Evolutionary conservation across 2,113 vertebrate species (phyloP).

Genomic region (Gorilla gorilla): DNA sequence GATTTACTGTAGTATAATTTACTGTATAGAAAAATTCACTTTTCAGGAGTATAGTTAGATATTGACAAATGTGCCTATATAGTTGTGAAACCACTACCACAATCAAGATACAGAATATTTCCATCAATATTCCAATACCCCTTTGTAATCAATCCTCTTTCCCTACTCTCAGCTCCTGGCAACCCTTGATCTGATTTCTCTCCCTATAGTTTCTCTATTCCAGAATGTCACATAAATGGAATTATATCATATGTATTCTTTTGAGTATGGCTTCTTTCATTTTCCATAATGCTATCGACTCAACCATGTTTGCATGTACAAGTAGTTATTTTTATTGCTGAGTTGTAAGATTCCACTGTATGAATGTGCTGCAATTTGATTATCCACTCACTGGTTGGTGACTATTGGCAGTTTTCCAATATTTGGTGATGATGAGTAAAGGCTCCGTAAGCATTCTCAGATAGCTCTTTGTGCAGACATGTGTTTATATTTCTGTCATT

Average conservation of each 20-base stretch:
- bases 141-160: not conserved
- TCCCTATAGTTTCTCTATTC: not conserved
- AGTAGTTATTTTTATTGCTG: not conserved
- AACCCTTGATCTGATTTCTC: not conserved
- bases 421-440: not conserved
- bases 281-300: not conserved
- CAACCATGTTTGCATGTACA: not conserved
- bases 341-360: not conserved
- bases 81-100: not conserved
- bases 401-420: not conserved
- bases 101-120: not conserved
- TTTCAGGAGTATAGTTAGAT: not conserved
- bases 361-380: not conserved
- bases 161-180: not conserved
- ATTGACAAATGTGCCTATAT: not conserved
- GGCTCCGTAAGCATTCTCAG: not conserved
- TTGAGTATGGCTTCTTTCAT: not conserved
- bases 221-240: not conserved
- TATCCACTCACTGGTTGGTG: not conserved
- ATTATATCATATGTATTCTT: not conserved
- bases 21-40: not conserved
- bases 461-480: not conserved
- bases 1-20: not conserved
- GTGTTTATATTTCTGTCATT: not conserved
- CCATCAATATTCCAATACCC: not conserved